Evolutionary conservation across 2,797 vertebrate species (phyloP).

Genomic region (Tachyglossus aculeatus): DNA sequence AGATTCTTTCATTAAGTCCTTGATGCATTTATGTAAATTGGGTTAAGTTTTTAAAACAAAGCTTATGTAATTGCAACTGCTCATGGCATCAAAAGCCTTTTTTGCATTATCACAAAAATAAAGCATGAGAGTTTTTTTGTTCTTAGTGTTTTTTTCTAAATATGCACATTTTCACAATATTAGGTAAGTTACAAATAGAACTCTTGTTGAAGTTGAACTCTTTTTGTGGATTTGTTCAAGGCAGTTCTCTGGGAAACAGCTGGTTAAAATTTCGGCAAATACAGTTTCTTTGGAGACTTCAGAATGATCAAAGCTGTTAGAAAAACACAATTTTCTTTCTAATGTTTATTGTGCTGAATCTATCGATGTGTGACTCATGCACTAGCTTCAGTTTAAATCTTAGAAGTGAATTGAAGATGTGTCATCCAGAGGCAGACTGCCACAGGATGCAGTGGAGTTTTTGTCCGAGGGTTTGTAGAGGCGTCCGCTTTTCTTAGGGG

Average conservation of each 20-base stretch:
- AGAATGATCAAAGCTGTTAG: background rate
- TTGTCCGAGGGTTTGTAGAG: too few species aligned
- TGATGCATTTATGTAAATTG: background rate
- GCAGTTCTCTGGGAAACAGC: background rate
- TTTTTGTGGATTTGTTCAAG: background rate
- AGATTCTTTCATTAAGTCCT: background rate
- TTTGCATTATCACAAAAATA: background rate
- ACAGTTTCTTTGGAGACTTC: background rate
- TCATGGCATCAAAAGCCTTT: background rate
- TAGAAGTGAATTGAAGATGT: too few species aligned
- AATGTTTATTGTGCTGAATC: too few species aligned
- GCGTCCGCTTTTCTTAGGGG: too few species aligned
- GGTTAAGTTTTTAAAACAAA: background rate
- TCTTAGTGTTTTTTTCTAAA: background rate
- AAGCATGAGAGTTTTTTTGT: background rate
- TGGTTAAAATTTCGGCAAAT: slow-evolving; percentile 1
- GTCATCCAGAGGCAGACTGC: too few species aligned
- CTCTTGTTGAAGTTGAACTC: background rate
- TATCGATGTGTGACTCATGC: too few species aligned
- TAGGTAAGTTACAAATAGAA: background rate
- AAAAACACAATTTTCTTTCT: background rate
- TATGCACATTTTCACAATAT: background rate
- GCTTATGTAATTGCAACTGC: background rate
- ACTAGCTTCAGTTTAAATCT: too few species aligned
- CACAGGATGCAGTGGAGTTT: too few species aligned